phyloP scores from a whole-genome alignment of 1,140 invertebrate species.

The Pectinophora gossypiella region DNA sequence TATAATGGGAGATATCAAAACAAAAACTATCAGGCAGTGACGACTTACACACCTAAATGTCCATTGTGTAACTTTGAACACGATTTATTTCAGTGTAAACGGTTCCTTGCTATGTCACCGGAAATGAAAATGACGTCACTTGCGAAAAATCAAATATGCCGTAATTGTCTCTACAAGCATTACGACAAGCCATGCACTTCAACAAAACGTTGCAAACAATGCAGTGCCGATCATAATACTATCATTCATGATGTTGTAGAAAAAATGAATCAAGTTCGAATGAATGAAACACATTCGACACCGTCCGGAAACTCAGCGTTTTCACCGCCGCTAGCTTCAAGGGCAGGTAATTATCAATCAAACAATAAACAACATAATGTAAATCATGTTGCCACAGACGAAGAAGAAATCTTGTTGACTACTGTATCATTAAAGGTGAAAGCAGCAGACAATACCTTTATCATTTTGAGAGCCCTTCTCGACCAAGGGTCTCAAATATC shows the following conservation, averaged over 20 bases:
- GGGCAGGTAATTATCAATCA: not conserved
- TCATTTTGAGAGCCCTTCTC: not conserved
- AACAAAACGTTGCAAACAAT: not conserved
- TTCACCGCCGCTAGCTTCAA: not conserved
- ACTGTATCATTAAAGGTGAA: not conserved
- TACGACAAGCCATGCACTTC: not conserved
- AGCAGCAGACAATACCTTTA: not conserved
- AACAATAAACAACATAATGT: not conserved
- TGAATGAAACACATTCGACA: not conserved
- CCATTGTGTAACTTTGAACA: slow-evolving; percentile 8
- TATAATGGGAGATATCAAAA: too few relatives aligned
- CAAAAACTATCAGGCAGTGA: not conserved
- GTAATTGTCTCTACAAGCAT: slow-evolving; percentile 1
- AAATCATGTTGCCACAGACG: not conserved
- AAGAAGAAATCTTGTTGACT: not conserved
- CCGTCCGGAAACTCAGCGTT: not conserved
- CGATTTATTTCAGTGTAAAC: slow-evolving; percentile 7
- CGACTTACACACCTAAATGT: not conserved
- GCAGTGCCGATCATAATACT: slow-evolving; percentile 9
- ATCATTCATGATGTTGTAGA: slow-evolving; percentile 6
- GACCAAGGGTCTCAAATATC: not conserved
- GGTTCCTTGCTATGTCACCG: slow-evolving; percentile 4
- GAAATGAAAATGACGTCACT: not conserved
- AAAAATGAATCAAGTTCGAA: not conserved
- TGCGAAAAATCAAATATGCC: not conserved